Conservation (phyloP, 2,888 invertebrate genomes). For the Apeira syringaria region DNA sequence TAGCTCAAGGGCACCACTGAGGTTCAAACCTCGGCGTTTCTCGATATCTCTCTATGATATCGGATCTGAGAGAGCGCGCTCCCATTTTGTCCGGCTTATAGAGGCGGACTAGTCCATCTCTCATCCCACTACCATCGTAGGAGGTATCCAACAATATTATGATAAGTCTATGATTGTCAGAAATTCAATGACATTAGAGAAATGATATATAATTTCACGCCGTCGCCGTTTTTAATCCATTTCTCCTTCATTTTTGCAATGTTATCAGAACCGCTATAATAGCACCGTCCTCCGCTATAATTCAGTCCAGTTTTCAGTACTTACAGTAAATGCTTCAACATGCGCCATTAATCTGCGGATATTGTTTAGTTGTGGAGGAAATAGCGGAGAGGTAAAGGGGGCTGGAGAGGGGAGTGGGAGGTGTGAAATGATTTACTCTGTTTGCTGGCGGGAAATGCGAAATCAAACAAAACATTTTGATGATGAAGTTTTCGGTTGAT, state of each 20-base stretch:
- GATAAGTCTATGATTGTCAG: too few species aligned
- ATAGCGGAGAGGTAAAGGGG: too few species aligned
- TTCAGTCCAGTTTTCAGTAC: background rate
- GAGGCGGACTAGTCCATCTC: too few species aligned
- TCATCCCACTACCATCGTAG: too few species aligned
- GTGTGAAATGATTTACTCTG: slow-evolving; percentile 13
- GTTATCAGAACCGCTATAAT: slow-evolving; percentile 6
- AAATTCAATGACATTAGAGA: too few species aligned
- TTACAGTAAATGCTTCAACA: slow-evolving; percentile 4
- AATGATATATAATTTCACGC: too few species aligned
- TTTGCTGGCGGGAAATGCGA: slow-evolving; percentile 6
- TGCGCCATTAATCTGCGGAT: slow-evolving; percentile 8
- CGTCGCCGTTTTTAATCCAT: background rate
- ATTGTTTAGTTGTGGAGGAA: slow-evolving; percentile 1
- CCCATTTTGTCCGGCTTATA: too few species aligned
- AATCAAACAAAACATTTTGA: slow-evolving; percentile 7
- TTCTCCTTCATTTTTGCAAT: slow-evolving; percentile 1
- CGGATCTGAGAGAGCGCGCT: too few species aligned
- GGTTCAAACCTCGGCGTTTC: too few species aligned
- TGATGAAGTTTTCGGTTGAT: background rate
- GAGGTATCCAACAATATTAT: too few species aligned
- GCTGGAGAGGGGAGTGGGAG: background rate
- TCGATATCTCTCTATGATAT: too few species aligned
- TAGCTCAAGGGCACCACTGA: too few species aligned
- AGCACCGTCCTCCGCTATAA: background rate